Base-by-base conservation (phyloP, 2,888 invertebrate species). In the Leptogaster cylindrica region DNA sequence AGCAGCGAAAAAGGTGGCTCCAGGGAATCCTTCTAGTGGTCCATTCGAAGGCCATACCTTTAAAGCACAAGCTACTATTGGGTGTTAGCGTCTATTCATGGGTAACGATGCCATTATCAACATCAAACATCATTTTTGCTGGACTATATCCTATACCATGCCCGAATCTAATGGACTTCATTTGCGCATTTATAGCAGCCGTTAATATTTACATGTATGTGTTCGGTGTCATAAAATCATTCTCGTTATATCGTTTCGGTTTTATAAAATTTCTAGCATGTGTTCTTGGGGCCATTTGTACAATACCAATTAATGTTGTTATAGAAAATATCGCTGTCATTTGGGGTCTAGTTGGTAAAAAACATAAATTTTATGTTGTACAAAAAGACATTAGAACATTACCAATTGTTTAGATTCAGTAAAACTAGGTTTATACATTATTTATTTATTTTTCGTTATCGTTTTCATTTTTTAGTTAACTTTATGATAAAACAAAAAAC, bases 141-240 rank as follows among this genome's bases (percentile, higher is more conserved):
- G 89, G 88, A 25, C 79, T 93, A 31, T 95, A 90, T 80, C 97
- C 97, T 28, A 96, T 91, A 79, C 93, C 88, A 1, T 94, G 92
- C 82, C 91, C 91, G 69, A 87, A 90, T 68, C 72, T 89, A 48
- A 87, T 97, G 76, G 95, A 97, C 79, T 88, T 95, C 74, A 77
- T 93, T 25, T 93, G 94, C 82, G 92, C 93, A 66, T 96, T 95
- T 77, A 91, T 94, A 74, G 96, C 92, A 71, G 95, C 93, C 69
- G 92, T 96, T 67, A 96, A 93, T 80, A 91, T 96, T 77, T 97
- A 97, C 81, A 97, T 97, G 96, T 97, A 97, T 80, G 88, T 97
- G 70, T 97, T 96, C 82, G 97, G 97, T 71, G 96, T 96, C n/a
- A 87, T 96, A 63, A 97, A 96, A 80, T 96, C 96, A 65, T 97